Evolutionary conservation across 2,888 invertebrate species (phyloP).

Genomic region (Meandrusa payeni): DNA sequence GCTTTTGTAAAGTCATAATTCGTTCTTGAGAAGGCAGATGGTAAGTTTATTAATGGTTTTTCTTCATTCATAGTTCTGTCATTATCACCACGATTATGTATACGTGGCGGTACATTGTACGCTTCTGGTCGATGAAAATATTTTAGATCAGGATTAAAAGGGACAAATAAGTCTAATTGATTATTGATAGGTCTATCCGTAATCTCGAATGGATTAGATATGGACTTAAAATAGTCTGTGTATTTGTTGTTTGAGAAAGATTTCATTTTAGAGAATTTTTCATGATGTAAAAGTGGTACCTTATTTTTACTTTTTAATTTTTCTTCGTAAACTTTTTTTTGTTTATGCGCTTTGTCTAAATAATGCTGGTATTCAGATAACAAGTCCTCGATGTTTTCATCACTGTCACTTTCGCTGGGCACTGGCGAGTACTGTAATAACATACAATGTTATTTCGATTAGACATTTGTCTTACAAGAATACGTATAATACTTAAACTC

Average conservation of each 20-base stretch:
- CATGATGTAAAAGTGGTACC: conserved; percentile 54
- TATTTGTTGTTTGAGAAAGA: conserved; percentile 35
- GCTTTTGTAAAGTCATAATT: conserved; percentile 38
- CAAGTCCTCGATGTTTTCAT: conserved; percentile 62
- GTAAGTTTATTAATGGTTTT: conserved; percentile 14
- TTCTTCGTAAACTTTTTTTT: conserved; percentile 51
- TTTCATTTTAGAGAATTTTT: conserved; percentile 50
- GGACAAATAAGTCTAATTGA: conserved; percentile 53
- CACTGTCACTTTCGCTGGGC: conserved; percentile 57
- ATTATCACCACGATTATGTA: conserved; percentile 33
- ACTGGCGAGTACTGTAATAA: conserved; percentile 42
- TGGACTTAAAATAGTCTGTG: conserved; percentile 40
- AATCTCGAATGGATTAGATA: conserved; percentile 37
- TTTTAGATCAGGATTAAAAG: conserved; percentile 41
- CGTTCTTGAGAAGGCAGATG: conserved; percentile 28
- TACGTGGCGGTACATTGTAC: conserved; percentile 27
- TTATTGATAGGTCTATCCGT: conserved; percentile 37
- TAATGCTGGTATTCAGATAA: conserved; percentile 64
- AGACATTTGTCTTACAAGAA: no score
- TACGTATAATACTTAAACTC: no score
- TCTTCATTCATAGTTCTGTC: conserved; percentile 3
- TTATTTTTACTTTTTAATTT: conserved; percentile 63
- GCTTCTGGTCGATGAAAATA: conserved; percentile 37
- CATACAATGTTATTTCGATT: no score
- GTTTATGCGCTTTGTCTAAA: conserved; percentile 66